Evolutionary conservation across 1,140 invertebrate species (phyloP), one percentile per base, ranked within the genome.

Genomic region (Leptestheria dahalacensis): DNA sequence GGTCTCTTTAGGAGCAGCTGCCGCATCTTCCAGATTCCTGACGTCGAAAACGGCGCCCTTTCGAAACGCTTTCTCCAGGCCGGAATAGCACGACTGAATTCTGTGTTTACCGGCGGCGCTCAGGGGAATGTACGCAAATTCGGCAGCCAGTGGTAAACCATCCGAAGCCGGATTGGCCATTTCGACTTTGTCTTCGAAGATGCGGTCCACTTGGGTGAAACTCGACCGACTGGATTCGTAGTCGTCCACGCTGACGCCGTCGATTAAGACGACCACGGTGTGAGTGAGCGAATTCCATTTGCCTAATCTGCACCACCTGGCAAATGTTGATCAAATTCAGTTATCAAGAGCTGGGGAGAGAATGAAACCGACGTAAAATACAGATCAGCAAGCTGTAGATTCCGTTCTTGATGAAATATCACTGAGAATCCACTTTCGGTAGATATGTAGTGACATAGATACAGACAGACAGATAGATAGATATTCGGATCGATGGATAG

Each of bases 261-360:
- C 86, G 21, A 92, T 63, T 9, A 91, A 77, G 6, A 92, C 67
- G 21, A 88, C 78, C 3, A 84, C 77, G 18, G 83, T 83, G 66
- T 85, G 82, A 18, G 74, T 71, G 15, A 92, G 73, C 66, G 76
- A 79, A 54, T 77, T 78, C 63, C 77, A 79, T 70, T 86, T 86
- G 53, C 89, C 81, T 15, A 91, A 69, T 18, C 75, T 71, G 75
- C 88, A 91, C 90, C 90, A 94, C 63, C 88, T 77, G 64, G 33
- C 24, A 62, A 53, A 23, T 29, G 24, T 51, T 26, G 59, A 48
- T 49, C 57, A 18, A 56, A 49, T 25, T 49, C 26, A 46, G 20
- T 33, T 21, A 29, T 20, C n/a, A n/a, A n/a, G n/a, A n/a, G n/a
- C n/a, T n/a, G n/a, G n/a, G n/a, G n/a, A n/a, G 29, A 64, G 50